phyloP scores from a whole-genome alignment of 2,888 invertebrate genomes.

The Acrobasis repandana region DNA sequence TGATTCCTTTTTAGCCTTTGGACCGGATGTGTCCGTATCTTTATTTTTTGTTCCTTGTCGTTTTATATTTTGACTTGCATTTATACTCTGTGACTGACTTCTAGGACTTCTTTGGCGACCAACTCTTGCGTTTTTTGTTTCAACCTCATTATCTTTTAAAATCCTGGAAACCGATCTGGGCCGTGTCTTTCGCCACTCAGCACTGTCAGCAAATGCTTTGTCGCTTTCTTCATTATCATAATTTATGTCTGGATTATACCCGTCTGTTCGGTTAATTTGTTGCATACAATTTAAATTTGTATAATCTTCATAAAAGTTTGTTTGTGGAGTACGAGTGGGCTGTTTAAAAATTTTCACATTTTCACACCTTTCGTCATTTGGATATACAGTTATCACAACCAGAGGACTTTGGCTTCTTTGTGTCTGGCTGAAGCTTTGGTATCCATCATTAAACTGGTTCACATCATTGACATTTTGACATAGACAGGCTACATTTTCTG shows the following conservation, averaged over 20 bases:
- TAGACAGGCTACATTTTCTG: conserved; percentile 8
- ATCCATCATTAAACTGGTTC: conserved; percentile 27
- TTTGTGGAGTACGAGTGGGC: background rate
- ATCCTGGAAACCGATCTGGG: background rate
- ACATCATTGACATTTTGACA: conserved; percentile 24
- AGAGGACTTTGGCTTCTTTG: conserved; percentile 52
- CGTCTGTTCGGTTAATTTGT: background rate
- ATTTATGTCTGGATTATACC: background rate
- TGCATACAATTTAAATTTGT: background rate
- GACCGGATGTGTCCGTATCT: background rate
- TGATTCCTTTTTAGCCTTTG: background rate
- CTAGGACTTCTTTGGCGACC: background rate
- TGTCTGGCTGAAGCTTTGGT: conserved; percentile 29
- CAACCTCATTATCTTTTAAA: background rate
- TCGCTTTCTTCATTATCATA: background rate
- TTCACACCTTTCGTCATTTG: conserved; percentile 47
- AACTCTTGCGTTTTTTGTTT: background rate
- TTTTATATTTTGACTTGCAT: conserved; percentile 13
- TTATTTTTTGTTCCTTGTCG: background rate
- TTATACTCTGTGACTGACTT: conserved; percentile 4
- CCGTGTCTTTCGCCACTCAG: background rate
- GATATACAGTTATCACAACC: conserved; percentile 72
- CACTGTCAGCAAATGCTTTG: background rate
- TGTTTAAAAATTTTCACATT: conserved; percentile 30
- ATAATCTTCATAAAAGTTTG: background rate